A percentile compares a stretch with the other conserved stretches of the same genome.
These are phyloP conservation scores for Euplagia quadripunctaria DNA, from an alignment of 2,888 invertebrate genomes.

Conservation along the genomic window DNA sequence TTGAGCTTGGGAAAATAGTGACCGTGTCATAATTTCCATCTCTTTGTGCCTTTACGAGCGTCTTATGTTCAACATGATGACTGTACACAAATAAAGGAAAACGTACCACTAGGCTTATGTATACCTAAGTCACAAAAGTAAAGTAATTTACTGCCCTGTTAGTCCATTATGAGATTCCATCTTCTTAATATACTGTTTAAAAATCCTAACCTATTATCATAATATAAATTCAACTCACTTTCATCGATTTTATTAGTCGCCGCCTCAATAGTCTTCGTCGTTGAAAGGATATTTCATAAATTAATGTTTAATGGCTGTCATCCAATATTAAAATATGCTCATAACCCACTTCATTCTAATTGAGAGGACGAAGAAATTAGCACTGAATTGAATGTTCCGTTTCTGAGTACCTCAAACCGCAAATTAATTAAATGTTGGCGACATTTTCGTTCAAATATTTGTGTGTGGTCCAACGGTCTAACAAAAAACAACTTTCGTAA, in stretches of 20 bases:
- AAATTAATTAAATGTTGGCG: slow-evolving; percentile 41
- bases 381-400: slow-evolving; percentile 32
- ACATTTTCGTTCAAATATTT: slow-evolving; percentile 43
- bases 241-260: slow-evolving; percentile 20
- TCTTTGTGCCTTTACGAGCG: no score
- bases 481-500: slow-evolving; percentile 62
- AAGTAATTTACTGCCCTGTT: background rate
- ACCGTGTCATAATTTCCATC: no score
- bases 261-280: slow-evolving; percentile 5
- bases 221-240: background rate
- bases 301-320: slow-evolving; percentile 30
- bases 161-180: background rate
- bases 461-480: slow-evolving; percentile 35
- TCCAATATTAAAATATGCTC: slow-evolving; percentile 29
- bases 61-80: no score
- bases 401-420: slow-evolving; percentile 39
- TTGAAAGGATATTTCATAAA: slow-evolving; percentile 11
- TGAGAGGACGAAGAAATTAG: slow-evolving; percentile 30
- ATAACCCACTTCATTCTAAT: slow-evolving; percentile 20
- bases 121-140: no score
- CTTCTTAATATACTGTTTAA: background rate
- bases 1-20: no score
- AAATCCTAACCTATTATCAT: background rate
- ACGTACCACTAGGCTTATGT: no score
- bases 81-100: no score